These are phyloP conservation scores for Neodiprion pinetum DNA, from an alignment of 1,140 invertebrate genomes.

Conservation along the genomic window DNA sequence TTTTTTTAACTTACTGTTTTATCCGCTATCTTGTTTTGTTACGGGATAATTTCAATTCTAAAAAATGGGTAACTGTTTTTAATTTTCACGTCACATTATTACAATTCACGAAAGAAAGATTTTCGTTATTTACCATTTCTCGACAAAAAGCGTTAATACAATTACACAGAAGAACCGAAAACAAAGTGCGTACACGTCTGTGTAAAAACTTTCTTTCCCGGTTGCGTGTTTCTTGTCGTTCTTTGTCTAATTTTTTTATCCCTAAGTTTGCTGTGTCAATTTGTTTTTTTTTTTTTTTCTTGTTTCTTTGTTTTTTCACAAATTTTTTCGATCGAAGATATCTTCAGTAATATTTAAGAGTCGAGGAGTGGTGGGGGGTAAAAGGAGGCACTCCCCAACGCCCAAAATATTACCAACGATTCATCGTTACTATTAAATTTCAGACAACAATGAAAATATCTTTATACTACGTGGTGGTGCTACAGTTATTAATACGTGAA, in stretches of 20 bases:
- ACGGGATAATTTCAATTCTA: not conserved
- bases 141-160: slow-evolving; percentile 35
- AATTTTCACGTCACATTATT: no score
- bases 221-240: slow-evolving; percentile 19
- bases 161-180: slow-evolving; percentile 33
- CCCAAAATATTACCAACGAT: no score
- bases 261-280: slow-evolving; percentile 1
- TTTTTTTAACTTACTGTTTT: not conserved
- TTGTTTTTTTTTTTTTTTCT: slow-evolving; percentile 13
- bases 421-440: no score
- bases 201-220: no score
- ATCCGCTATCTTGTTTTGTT: not conserved
- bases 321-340: no score
- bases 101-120: not conserved
- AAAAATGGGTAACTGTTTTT: not conserved
- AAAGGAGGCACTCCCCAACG: no score
- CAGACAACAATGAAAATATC: no score
- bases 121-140: slow-evolving; percentile 25
- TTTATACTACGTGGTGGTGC: no score
- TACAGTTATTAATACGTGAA: no score
- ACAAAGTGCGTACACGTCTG: slow-evolving; percentile 27
- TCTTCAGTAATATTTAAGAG: no score
- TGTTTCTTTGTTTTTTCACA: slow-evolving; percentile 1
- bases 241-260: not conserved
- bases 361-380: no score